Evolutionary conservation across 1,140 invertebrate genomes (phyloP).

Genomic region (Ylistrum balloti): DNA sequence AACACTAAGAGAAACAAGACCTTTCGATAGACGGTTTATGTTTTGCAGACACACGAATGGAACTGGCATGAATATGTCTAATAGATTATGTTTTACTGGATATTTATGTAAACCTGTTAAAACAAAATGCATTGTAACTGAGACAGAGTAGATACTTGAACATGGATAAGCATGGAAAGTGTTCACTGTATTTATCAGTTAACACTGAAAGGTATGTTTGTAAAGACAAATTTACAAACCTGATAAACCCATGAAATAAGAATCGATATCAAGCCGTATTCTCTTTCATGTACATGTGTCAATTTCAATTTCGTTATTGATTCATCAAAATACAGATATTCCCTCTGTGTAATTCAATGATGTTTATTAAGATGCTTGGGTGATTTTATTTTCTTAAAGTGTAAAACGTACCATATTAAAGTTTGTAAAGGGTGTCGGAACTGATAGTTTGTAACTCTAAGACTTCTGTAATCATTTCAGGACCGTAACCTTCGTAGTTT

Average conservation of each 20-base stretch:
- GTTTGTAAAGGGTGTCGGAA: neutral
- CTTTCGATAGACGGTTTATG: too few relatives aligned
- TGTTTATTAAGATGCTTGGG: neutral
- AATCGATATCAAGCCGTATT: neutral
- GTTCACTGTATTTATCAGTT: too few relatives aligned
- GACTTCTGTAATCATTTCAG: conserved; percentile 17
- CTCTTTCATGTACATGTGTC: conserved; percentile 12
- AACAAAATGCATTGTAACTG: too few relatives aligned
- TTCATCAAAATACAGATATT: neutral
- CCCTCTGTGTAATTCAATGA: conserved; percentile 1
- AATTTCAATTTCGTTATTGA: conserved; percentile 35
- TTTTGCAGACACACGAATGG: too few relatives aligned
- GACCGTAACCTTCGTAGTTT: neutral
- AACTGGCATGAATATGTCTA: too few relatives aligned
- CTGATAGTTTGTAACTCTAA: neutral
- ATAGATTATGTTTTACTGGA: too few relatives aligned
- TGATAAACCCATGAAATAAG: neutral
- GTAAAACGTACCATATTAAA: neutral
- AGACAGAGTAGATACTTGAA: too few relatives aligned
- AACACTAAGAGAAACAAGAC: too few relatives aligned
- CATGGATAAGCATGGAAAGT: too few relatives aligned
- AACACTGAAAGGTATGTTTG: neutral
- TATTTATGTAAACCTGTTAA: too few relatives aligned
- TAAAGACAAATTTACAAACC: neutral
- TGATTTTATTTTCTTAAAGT: neutral